Evolutionary conservation across 2,113 vertebrate genomes (phyloP), one percentile per base, ranked within the genome.

Genomic region (Salvator merianae): DNA sequence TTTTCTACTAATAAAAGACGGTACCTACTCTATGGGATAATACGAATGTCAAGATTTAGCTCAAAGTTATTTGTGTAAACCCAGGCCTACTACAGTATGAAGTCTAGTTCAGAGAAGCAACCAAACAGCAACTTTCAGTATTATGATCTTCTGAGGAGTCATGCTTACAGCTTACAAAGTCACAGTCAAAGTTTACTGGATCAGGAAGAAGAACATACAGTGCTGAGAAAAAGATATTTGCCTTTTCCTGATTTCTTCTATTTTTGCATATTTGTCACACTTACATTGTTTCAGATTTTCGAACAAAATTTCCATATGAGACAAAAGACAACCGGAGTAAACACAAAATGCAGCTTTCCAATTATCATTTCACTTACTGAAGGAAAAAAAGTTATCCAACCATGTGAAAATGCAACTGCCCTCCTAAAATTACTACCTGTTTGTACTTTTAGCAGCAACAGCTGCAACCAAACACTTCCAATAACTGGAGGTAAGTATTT

Each of bases 1-100:
- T 71, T 84, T 43, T 72, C 22, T 55, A 43, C 10, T 78, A 79
- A 71, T 30, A 77, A 68, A 71, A 82, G 30, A 53, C 77, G 32
- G 43, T 32, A 72, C 59, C 40, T 70, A 71, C 32, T n/a, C 32
- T 5, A 63, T 20, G 59, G 28, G 38, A 34, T 36, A 73, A 53
- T 5, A 3, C 34, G 38, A 32, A 16, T 34, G 50, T 71, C n/a
- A 43, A n/a, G 55, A 55, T 1, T 26, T 28, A 63, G 50, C 12
- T 0, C 20, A 32, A 1, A 55, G 50, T 30, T 59, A 89, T 47
- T 47, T 53, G 22, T 26, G 5, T 1, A 78, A 84, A 59, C 6
- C 22, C 28, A 32, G 9, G 30, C 65, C 30, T 7, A 26, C 47
- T 77, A 63, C 18, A 77, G 14, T 8, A 22, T 63, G 9, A 63